Conservation (phyloP, 2,113 vertebrate species). For the Pristiophorus japonicus region DNA sequence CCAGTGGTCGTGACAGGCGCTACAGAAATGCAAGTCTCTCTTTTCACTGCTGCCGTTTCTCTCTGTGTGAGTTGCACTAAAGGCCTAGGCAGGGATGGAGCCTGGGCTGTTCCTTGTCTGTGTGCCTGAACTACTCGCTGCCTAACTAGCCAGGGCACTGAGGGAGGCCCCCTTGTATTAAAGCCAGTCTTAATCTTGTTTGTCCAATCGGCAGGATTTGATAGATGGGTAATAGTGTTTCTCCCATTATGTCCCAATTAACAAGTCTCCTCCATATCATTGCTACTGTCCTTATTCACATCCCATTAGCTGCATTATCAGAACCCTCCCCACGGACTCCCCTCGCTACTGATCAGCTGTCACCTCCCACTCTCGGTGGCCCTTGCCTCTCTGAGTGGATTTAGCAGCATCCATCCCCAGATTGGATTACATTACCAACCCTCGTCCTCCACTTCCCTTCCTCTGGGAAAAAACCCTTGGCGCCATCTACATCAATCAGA, state of each 20-base stretch:
- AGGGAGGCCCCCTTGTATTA: background rate
- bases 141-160: background rate
- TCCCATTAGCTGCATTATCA: conserved; percentile 15
- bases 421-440: conserved; percentile 29
- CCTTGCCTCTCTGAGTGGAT: conserved; percentile 2
- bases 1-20: too few species aligned
- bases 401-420: background rate
- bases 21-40: too few species aligned
- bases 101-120: background rate
- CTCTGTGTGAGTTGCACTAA: background rate
- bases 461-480: conserved; percentile 13
- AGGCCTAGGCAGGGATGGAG: background rate
- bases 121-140: background rate
- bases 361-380: background rate
- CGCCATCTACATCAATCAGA: conserved; percentile 27
- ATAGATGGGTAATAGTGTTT: background rate
- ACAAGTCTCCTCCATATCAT: background rate
- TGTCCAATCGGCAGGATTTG: background rate
- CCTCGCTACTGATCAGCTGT: background rate
- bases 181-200: conserved; percentile 16
- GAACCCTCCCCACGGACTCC: background rate
- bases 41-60: background rate
- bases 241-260: conserved; percentile 30
- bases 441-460: background rate
- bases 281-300: background rate